These are phyloP conservation scores for Bufotes viridis DNA, from an alignment of 2,797 vertebrate species.

Conservation along the genomic window DNA sequence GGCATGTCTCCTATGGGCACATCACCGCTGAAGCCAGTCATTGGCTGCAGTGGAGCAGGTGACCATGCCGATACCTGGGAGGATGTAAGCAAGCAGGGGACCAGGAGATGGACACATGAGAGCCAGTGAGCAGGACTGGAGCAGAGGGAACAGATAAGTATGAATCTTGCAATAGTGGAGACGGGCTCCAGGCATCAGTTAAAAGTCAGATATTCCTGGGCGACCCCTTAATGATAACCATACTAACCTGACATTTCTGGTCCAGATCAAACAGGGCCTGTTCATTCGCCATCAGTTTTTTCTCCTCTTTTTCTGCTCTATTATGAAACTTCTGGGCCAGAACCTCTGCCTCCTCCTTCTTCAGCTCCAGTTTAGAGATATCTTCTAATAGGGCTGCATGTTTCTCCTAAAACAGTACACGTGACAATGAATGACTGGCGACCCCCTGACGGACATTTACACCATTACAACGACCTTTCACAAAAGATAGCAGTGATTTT, in stretches of 20 bases:
- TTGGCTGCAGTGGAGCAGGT: too few relatives aligned
- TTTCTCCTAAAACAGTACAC: background rate
- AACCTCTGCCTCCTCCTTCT: background rate
- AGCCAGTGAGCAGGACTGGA: too few relatives aligned
- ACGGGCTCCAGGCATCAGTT: too few relatives aligned
- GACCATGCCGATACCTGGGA: too few relatives aligned
- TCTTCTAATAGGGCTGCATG: background rate
- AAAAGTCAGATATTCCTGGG: background rate
- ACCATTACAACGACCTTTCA: background rate
- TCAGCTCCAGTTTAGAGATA: background rate
- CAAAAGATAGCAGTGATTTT: too few relatives aligned
- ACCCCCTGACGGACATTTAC: background rate
- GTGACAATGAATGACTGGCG: background rate
- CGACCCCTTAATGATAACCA: background rate
- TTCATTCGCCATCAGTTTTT: background rate
- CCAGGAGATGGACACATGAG: too few relatives aligned
- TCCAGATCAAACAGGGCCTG: background rate
- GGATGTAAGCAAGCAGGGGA: too few relatives aligned
- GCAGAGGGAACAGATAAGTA: too few relatives aligned
- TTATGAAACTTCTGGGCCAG: conserved; percentile 8
- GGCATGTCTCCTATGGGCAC: too few relatives aligned
- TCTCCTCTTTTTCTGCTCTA: background rate
- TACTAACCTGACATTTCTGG: background rate
- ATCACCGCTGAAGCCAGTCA: too few relatives aligned
- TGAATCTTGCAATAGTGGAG: too few relatives aligned